Base-by-base conservation (phyloP, 2,113 vertebrate genomes). In the Percina caprodes region DNA sequence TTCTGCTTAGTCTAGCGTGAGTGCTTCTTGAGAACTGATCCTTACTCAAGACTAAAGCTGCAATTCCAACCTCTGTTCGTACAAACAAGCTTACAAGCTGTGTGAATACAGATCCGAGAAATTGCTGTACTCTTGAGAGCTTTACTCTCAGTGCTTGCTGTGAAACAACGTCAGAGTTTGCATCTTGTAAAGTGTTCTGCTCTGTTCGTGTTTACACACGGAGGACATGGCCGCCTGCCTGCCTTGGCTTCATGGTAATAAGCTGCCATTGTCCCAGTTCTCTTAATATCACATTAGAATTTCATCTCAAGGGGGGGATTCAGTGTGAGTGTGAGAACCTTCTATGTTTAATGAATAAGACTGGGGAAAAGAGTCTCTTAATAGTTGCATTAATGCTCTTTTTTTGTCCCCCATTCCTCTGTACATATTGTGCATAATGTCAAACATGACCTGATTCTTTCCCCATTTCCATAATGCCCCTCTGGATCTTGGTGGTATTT, bases 261-360 rank as follows among this genome's bases (percentile, higher is more conserved):
- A 90, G 87, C 63, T 69, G 78, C 81, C 66, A 73, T 89, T 85
- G 88, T 91, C 90, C 89, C 82, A 91, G 61, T 93, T 91, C 86
- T 88, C 83, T 89, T 93, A 92, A 92, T 93, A 92, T 91, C 91
- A 89, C 91, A 94, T 94, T 91, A 92, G 88, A 94, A 93, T 93
- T 92, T 91, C 75, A 82, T 92, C 92, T 93, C 77, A 66, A 82
- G 87, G 86, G 88, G 81, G 74, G 67, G 61, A 84, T 82, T 89
- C 78, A 56, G 58, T 39, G 46, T 10, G 39, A 89, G 73, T 88
- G 85, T 88, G 89, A 79, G 83, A 86, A 85, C 66, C 71, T 82
- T 90, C 72, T 86, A 82, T 93, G 76, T 90, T 90, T 93, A 90
- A 92, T 93, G 90, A 91, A 90, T 89, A 79, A 82, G 78, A 87